Evolutionary conservation across 2,113 vertebrate genomes (phyloP), one percentile per base, ranked within the genome.

Genomic region (Platysternon megacephalum): DNA sequence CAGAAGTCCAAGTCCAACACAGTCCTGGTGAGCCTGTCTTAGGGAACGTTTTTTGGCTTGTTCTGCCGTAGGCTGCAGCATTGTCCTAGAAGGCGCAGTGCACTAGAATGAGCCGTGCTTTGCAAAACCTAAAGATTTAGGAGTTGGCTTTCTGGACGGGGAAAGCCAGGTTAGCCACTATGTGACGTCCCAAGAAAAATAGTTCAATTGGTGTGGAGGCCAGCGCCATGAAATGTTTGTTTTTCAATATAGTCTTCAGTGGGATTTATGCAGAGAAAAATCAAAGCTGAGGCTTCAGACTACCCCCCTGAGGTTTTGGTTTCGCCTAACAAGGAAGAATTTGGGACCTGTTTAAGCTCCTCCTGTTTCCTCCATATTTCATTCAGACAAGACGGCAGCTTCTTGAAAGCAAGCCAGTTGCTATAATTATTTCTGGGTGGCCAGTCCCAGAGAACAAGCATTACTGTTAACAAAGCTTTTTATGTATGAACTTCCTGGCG

Each of bases 341-440:
- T 39, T 56, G 82, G 82, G 84, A 17, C 5, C 78, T 28, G 5
- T 76, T 22, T 29, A 26, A 42, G 68, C 46, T 76, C 42, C 65
- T 61, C 74, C 74, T 58, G 35, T 44, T 55, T 53, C 61, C 55
- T 79, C n/a, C 5, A 48, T 51, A 32, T 86, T 84, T 53, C 55
- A 22, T 61, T 81, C 65, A 53, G 92, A 86, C 87, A 78, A 68
- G 79, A 82, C 11, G 56, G 42, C 48, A 39, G 53, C 76, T 85
- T 78, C 87, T 82, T 65, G 92, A 93, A 86, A 82, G 79, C 84
- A 44, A 82, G 44, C 92, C 87, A 93, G 65, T 7, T 3, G 46
- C 53, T 82, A 65, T 48, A 89, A 86, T 82, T 61, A 86, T 83
- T 93, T 89, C 87, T 93, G 92, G 92, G 92, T 86, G 84, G 92